Base-by-base conservation (phyloP, 1,140 invertebrate genomes). In the Heliconius congener region DNA sequence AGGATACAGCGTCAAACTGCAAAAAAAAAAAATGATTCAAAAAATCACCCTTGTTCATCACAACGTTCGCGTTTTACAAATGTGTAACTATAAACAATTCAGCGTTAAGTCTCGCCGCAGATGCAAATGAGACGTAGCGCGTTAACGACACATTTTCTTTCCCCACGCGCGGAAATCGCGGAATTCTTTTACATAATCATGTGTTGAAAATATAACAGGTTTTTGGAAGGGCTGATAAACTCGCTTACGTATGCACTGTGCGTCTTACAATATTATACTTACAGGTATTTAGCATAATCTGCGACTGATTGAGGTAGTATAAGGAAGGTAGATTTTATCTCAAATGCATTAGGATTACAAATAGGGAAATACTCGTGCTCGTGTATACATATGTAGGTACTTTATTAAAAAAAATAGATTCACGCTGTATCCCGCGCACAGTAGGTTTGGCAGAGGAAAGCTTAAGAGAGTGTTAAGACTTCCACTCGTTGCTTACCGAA, bases 151-250 rank as follows among this genome's bases (percentile, higher is more conserved):
- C 87, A 88, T 88, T 88, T 86, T 87, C 87, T 87, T 89, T 89
- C 88, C 91, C 87, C 85, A 85, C 82, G 85, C 81, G 84, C 79
- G 72, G 82, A 87, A 92, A 91, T 89, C 87, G 87, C 74, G 82
- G 87, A 94, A 93, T 94, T 92, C 91, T 94, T 94, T 94, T 93
- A 94, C 93, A 94, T 94, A 94, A 94, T 94, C 91, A 94, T 91
- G 90, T 92, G 91, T 92, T 92, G 89, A 92, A 94, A 94, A 92
- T 91, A 94, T 93, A 94, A 92, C 93, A 91, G 90, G 86, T 93
- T 94, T 92, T 92, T 93, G 92, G 88, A 87, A 88, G 87, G 88
- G 73, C 85, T 91, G 85, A 91, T 92, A 89, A 91, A 89, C 87
- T 88, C 73, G 78, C 76, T 90, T 89, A 87, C 72, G 85, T 89